Evolutionary conservation across 2,888 invertebrate genomes (phyloP), one percentile per base, ranked within the genome.

Genomic region (Meiosimyza decipiens): DNA sequence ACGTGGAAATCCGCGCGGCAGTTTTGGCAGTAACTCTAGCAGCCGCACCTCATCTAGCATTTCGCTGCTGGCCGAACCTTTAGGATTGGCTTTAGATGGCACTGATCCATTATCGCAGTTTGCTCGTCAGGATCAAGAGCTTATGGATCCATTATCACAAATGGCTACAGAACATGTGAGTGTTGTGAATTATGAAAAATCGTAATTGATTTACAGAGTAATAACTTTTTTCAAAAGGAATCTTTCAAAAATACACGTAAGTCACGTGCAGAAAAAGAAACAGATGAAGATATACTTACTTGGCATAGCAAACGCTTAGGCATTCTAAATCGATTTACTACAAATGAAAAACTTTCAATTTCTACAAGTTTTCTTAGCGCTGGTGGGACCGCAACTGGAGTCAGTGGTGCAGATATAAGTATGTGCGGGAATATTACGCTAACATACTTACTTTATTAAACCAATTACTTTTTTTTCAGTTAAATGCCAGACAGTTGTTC

Each of bases 321-420:
- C n/a, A 97, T 99, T 82, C 89, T 98, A 13, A 93, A 91, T 79
- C 95, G 94, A 86, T 98, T 94, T 82, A 98, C 96, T 50, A 98
- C 98, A 69, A 95, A 94, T 13, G 97, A 98, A 87, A 97, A 96
- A 84, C 88, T 99, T 47, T 94, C 95, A 1, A 95, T 98, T 77
- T 91, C 95, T 2, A 96, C 96, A 57, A 97, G 96, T 85, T 96
- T 94, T 83, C 87, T 96, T 63, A 79, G 80, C 51, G 91, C 93
- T 6, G 94, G 94, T 72, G 52, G 33, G 15, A 94, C 70, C 1
- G 77, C 76, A 65, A 78, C 77, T n/a, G 50, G 75, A 2, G 81
- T 81, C 75, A 94, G 69, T 0, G 77, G 78, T 62, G 78, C 78
- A 28, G 84, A 95, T 84, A 93, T 93, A 90, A 91, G 94, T 94